Percentiles rank a stretch among this genome's conserved stretches.
phyloP scores from a whole-genome alignment of 2,888 invertebrate genomes.

The Selenia dentaria region DNA sequence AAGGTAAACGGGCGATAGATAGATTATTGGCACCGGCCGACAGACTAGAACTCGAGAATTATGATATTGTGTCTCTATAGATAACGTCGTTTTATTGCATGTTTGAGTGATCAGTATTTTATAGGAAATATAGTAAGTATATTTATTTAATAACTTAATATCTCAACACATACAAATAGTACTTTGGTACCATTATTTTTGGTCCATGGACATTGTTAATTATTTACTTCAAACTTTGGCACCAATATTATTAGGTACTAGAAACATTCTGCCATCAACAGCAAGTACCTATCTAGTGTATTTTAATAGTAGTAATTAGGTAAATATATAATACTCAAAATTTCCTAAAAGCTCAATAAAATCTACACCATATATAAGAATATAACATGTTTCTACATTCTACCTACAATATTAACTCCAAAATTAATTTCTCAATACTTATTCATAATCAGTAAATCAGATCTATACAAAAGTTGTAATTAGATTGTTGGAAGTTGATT shows the following conservation, averaged over 20 bases:
- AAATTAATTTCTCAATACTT: no score
- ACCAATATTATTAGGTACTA: slow-evolving; percentile 8
- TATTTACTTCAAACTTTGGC: slow-evolving; percentile 14
- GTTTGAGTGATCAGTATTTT: no score
- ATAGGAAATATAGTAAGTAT: no score
- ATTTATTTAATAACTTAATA: no score
- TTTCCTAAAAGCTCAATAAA: slow-evolving; percentile 13
- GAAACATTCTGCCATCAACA: background rate
- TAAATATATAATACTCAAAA: slow-evolving; percentile 9
- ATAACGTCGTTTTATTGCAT: no score
- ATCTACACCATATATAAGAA: slow-evolving; percentile 16
- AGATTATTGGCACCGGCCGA: no score
- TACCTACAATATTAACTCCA: slow-evolving; percentile 7
- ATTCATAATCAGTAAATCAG: no score
- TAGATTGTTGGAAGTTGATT: no score
- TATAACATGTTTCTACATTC: slow-evolving; percentile 6
- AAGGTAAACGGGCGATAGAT: no score
- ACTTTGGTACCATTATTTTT: slow-evolving; percentile 14
- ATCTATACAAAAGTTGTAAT: no score
- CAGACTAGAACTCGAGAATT: no score
- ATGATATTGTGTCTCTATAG: no score
- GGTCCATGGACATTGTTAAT: slow-evolving; percentile 16
- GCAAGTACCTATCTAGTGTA: slow-evolving; percentile 8
- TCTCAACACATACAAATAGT: background rate
- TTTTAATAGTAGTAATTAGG: background rate